These are phyloP conservation scores for Bathynomus jamesi DNA, from an alignment of 1,140 invertebrate species.

Conservation along the genomic window DNA sequence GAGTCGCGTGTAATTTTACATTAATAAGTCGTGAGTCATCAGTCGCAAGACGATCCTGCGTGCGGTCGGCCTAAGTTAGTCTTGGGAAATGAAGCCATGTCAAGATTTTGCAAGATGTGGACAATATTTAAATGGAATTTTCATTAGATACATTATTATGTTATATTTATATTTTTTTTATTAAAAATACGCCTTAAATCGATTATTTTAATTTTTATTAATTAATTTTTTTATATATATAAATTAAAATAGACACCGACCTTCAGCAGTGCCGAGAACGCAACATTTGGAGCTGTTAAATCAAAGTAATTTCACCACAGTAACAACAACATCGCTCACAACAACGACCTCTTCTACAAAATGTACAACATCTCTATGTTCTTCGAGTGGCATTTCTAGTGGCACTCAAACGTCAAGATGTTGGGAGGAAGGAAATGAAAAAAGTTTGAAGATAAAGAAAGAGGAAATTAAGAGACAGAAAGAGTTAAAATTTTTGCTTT, in stretches of 20 bases:
- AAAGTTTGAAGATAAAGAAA: neutral
- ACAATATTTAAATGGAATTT: too few species aligned
- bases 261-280: slow-evolving; percentile 10
- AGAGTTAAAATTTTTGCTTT: neutral
- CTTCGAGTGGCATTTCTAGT: neutral
- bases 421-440: neutral
- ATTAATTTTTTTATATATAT: neutral
- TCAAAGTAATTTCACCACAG: neutral
- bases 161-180: too few species aligned
- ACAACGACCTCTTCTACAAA: neutral
- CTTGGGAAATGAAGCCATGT: too few species aligned
- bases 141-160: too few species aligned
- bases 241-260: slow-evolving; percentile 9
- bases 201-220: too few species aligned
- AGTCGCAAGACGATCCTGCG: too few species aligned
- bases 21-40: too few species aligned
- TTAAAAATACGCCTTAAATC: too few species aligned
- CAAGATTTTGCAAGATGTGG: too few species aligned
- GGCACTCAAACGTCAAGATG: neutral
- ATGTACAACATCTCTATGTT: neutral
- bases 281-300: slow-evolving; percentile 5
- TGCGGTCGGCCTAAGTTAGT: too few species aligned
- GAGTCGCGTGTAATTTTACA: too few species aligned
- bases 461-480: neutral
- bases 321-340: neutral